Evolutionary conservation across 2,113 vertebrate species (phyloP).

Genomic region (Nothobranchius kuhntae): DNA sequence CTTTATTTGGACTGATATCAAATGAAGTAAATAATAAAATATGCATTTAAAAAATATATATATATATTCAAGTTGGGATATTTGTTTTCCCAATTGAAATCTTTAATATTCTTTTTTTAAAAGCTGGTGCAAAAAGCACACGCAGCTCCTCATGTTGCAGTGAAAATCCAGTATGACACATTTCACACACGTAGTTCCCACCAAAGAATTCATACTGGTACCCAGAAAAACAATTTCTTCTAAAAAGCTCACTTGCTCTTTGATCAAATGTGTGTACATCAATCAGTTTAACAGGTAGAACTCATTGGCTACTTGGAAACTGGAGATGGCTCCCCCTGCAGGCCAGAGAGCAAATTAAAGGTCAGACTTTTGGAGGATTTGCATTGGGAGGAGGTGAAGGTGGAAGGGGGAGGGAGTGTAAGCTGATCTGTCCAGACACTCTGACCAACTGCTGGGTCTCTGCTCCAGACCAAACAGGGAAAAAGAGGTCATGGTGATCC

Average conservation of each 20-base stretch:
- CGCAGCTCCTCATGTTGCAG: no score
- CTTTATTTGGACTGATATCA: no score
- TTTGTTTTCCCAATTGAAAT: no score
- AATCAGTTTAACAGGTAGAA: neutral
- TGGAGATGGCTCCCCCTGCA: slow-evolving; percentile 62
- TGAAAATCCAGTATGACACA: no score
- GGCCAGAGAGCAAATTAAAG: slow-evolving; percentile 22
- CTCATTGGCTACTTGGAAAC: neutral
- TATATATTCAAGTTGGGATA: no score
- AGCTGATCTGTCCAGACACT: slow-evolving; percentile 71
- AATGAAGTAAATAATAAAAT: no score
- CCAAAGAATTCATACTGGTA: neutral
- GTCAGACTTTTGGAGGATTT: neutral
- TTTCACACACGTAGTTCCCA: neutral
- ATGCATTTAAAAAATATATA: no score
- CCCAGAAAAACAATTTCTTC: neutral
- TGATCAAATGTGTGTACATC: neutral
- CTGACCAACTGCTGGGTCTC: slow-evolving; percentile 57
- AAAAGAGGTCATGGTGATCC: slow-evolving; percentile 65
- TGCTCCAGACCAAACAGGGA: slow-evolving; percentile 74
- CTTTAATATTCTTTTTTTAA: no score
- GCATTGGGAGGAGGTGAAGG: neutral
- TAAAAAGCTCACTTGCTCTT: neutral
- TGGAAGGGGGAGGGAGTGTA: slow-evolving; percentile 42
- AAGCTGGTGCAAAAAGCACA: no score